A percentile compares a stretch with the other conserved stretches of the same genome.
phyloP scores from a whole-genome alignment of 2,797 vertebrate species.

The Meriones psammophilus region DNA sequence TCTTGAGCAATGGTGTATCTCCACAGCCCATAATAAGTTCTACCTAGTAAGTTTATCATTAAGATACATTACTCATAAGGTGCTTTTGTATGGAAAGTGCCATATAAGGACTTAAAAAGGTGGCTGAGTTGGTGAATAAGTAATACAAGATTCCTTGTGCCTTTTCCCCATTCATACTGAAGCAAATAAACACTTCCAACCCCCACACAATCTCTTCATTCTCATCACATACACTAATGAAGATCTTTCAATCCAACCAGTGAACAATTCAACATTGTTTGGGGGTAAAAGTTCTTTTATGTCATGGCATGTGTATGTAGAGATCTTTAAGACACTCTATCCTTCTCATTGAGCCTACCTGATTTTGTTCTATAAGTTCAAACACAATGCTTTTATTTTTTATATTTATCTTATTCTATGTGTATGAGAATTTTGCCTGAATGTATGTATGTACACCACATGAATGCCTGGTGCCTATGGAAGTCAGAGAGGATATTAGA shows the following conservation, averaged over 20 bases:
- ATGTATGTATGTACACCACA: background rate
- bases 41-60: background rate
- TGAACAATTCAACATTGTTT: background rate
- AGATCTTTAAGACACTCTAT: background rate
- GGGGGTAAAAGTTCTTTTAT: background rate
- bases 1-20: background rate
- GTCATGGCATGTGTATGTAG: background rate
- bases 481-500: background rate
- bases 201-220: background rate
- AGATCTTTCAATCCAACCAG: background rate
- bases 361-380: background rate
- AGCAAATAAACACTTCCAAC: background rate
- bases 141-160: background rate
- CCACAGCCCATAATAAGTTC: background rate
- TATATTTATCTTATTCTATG: background rate
- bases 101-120: background rate
- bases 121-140: background rate
- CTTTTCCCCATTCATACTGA: background rate
- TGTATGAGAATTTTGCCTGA: background rate
- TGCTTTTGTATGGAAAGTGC: background rate
- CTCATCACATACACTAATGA: background rate
- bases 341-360: background rate
- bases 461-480: background rate
- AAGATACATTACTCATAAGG: constrained; percentile 16
- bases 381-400: background rate